Conservation (phyloP, 2,888 invertebrate species). For the Timema cristinae region DNA sequence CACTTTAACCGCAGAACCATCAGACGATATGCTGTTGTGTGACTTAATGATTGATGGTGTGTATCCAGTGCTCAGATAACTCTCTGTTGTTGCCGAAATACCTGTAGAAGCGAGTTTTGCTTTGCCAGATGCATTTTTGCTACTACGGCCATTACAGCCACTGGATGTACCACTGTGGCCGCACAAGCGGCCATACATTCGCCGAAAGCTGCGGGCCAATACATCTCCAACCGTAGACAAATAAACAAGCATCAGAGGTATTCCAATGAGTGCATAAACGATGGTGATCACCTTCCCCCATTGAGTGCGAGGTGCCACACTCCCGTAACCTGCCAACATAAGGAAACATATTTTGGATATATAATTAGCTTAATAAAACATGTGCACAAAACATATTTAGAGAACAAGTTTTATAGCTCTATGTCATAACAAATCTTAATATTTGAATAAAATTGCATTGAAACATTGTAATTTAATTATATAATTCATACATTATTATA, state of each 20-base stretch:
- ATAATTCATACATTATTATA: no score
- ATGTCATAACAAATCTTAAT: no score
- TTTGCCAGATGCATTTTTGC: slow-evolving; percentile 17
- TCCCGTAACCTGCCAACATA: slow-evolving; percentile 68
- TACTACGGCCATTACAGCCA: slow-evolving; percentile 36
- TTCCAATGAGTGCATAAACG: slow-evolving; percentile 78
- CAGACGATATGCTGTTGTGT: slow-evolving; percentile 28
- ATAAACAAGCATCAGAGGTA: slow-evolving; percentile 84
- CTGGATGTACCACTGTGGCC: slow-evolving; percentile 27
- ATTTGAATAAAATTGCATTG: no score
- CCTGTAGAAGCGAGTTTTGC: slow-evolving; percentile 25
- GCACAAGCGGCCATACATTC: slow-evolving; percentile 60
- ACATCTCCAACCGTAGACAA: slow-evolving; percentile 83
- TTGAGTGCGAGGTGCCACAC: slow-evolving; percentile 73
- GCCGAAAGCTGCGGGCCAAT: slow-evolving; percentile 72
- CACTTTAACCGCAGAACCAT: slow-evolving; percentile 22
- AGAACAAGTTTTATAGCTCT: no score
- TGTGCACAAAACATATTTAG: not conserved
- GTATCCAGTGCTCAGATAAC: slow-evolving; percentile 23
- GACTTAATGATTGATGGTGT: slow-evolving; percentile 21
- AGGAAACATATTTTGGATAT: not conserved
- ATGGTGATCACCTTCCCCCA: slow-evolving; percentile 80
- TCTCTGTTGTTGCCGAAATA: slow-evolving; percentile 17
- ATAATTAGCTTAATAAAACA: not conserved
- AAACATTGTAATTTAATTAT: no score